Evolutionary conservation across 2,113 vertebrate species (phyloP).

Genomic region (Phasianus colchicus): DNA sequence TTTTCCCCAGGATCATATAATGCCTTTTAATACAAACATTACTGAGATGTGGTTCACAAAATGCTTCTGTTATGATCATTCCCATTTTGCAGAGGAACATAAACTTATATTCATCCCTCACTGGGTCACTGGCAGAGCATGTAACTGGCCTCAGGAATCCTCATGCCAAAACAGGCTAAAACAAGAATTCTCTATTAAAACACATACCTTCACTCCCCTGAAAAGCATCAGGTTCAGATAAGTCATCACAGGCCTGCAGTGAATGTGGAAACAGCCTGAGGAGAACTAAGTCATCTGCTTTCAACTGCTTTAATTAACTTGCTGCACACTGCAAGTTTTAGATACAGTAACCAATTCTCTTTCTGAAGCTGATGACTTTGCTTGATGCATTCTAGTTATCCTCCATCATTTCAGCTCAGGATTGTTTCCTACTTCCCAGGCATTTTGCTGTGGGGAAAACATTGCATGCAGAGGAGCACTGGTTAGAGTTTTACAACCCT

Average conservation of each 20-base stretch:
- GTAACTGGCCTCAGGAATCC: not conserved
- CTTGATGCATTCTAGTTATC: not conserved
- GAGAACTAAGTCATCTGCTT: not conserved
- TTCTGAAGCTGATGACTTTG: not conserved
- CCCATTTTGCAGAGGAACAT: not conserved
- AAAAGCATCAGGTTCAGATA: not conserved
- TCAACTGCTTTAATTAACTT: not conserved
- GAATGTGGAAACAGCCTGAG: not conserved
- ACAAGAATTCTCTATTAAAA: not conserved
- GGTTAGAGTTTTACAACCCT: not conserved
- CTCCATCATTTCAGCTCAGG: not conserved
- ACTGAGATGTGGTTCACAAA: not conserved
- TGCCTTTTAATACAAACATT: not conserved
- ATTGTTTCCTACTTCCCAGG: not conserved
- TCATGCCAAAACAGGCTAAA: not conserved
- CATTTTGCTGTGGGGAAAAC: not conserved
- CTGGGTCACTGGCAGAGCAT: not conserved
- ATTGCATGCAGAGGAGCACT: not conserved
- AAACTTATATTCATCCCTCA: not conserved
- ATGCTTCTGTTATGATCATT: not conserved
- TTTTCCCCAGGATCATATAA: accelerated
- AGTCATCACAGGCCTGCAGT: not conserved
- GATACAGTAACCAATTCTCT: not conserved
- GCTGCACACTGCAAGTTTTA: not conserved
- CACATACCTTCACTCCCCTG: not conserved